Conservation (phyloP, 2,113 vertebrate genomes). For the Theropithecus gelada region DNA sequence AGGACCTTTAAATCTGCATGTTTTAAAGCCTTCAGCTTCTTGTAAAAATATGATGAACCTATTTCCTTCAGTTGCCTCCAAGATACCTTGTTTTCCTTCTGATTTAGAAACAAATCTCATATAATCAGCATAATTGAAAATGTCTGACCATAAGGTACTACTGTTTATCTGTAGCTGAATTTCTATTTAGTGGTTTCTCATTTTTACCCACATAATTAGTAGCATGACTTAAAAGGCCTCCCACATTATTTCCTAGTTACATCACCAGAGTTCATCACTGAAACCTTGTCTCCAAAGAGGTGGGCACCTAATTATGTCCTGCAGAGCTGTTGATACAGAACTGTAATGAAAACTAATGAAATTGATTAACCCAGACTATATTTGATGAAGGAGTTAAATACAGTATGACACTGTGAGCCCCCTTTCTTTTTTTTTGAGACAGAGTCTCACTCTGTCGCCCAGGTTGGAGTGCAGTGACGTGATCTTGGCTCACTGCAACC, state of each 20-base stretch:
- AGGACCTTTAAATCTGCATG: neutral
- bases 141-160: neutral
- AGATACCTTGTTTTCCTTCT: neutral
- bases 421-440: neutral
- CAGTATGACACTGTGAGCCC: neutral
- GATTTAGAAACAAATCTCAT: slow-evolving; percentile 1
- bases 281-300: slow-evolving; percentile 6
- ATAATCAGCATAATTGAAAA: neutral
- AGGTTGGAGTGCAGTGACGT: too few relatives aligned
- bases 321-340: neutral
- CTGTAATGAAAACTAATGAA: neutral
- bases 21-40: neutral
- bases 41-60: neutral
- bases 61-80: neutral
- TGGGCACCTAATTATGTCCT: neutral
- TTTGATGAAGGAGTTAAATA: slow-evolving; percentile 18
- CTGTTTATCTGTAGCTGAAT: neutral
- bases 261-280: neutral
- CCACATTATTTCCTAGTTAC: neutral
- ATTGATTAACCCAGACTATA: neutral
- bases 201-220: neutral
- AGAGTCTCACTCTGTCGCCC: too few relatives aligned
- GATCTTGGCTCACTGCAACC: too few relatives aligned
- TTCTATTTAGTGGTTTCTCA: neutral
- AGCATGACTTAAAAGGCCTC: neutral